Conservation (phyloP, 2,888 invertebrate species). For the Apamea monoglypha region DNA sequence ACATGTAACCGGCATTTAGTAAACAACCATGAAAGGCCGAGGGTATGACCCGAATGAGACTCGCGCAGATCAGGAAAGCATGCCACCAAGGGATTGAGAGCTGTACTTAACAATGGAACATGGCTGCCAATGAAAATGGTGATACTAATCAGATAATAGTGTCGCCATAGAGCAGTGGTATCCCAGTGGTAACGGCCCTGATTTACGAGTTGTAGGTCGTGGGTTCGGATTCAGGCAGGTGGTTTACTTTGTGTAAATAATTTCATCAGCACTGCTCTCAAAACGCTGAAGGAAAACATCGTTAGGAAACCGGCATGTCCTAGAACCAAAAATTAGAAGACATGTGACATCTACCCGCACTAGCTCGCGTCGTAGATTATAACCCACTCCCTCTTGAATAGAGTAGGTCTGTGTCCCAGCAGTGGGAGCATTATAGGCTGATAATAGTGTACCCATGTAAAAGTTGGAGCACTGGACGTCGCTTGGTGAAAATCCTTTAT, state of each 20-base stretch:
- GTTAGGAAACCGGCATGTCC: background rate
- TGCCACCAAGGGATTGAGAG: background rate
- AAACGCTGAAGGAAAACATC: no score
- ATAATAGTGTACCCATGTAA: background rate
- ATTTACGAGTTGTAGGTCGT: background rate
- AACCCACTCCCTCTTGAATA: background rate
- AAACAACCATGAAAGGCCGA: no score
- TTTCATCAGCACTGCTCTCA: no score
- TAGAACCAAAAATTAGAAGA: background rate
- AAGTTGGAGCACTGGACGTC: background rate
- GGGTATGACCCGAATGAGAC: background rate
- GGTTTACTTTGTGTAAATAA: background rate
- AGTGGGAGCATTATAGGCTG: background rate
- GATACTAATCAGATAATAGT: slow-evolving; percentile 1
- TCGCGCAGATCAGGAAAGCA: background rate
- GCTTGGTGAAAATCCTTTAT: slow-evolving; percentile 9
- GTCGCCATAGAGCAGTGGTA: no score
- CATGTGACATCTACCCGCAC: background rate
- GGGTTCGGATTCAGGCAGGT: background rate
- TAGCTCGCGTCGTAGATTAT: background rate
- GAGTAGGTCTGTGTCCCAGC: background rate
- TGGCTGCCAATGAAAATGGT: background rate
- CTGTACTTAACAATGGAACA: background rate
- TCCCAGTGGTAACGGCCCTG: no score
- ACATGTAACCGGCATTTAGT: background rate